Conservation (phyloP, 2,113 vertebrate genomes). For the Balaenoptera acutorostrata region DNA sequence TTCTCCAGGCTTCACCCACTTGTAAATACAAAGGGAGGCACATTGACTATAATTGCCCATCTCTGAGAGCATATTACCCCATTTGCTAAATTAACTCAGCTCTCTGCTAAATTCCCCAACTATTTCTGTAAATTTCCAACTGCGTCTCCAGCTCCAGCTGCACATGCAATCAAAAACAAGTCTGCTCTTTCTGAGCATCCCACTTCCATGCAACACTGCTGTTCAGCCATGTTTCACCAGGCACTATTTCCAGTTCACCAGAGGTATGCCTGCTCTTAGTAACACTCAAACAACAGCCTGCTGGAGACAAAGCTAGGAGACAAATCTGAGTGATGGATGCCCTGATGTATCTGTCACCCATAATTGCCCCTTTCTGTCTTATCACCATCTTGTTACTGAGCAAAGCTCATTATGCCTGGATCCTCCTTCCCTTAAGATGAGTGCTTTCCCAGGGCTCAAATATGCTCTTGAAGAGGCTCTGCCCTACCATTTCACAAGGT, state of each 20-base stretch:
- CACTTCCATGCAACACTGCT: not conserved
- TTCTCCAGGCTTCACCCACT: not conserved
- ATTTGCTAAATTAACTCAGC: not conserved
- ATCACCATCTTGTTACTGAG: not conserved
- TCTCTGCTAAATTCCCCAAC: not conserved
- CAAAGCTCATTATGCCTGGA: not conserved
- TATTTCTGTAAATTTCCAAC: not conserved
- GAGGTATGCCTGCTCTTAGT: not conserved
- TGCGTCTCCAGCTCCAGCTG: not conserved
- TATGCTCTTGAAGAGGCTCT: not conserved
- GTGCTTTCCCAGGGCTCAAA: not conserved
- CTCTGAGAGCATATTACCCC: not conserved
- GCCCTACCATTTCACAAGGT: not conserved
- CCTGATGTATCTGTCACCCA: not conserved
- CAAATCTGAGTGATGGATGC: not conserved
- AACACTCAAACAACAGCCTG: not conserved
- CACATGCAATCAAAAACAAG: constrained; percentile 2
- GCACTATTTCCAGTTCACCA: not conserved
- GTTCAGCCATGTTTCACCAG: not conserved
- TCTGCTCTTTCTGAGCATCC: not conserved
- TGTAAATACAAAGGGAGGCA: not conserved
- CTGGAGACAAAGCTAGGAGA: not conserved
- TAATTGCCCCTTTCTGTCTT: not conserved
- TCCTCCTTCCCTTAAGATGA: not conserved
- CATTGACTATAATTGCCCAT: not conserved